Percentiles rank a stretch among this genome's conserved stretches.
Conservation (phyloP, 2,113 vertebrate genomes). For the Anseranas semipalmata region DNA sequence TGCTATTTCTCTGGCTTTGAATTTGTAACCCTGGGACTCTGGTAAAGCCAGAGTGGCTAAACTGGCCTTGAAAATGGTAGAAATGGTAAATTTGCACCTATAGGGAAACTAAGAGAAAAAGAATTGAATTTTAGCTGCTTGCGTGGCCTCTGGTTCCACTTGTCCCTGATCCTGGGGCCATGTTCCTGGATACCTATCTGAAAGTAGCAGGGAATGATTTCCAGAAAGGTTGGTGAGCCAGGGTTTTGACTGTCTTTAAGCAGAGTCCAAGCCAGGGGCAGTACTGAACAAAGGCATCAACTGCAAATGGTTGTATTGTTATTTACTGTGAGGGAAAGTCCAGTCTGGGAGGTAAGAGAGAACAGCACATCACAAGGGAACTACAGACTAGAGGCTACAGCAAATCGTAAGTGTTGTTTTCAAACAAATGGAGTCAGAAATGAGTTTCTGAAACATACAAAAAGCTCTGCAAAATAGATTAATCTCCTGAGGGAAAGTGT, state of each 20-base stretch:
- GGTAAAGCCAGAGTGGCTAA: neutral
- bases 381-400: neutral
- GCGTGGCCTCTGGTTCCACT: neutral
- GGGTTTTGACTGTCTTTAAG: neutral
- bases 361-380: neutral
- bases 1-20: neutral
- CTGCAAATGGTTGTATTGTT: fast-evolving
- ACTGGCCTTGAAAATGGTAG: neutral
- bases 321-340: neutral
- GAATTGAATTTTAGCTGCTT: neutral
- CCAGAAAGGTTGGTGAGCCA: neutral
- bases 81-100: neutral
- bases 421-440: neutral
- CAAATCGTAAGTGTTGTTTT: neutral
- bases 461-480: neutral
- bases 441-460: neutral
- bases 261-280: neutral
- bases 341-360: neutral
- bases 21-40: neutral
- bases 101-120: neutral
- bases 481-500: neutral
- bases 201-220: neutral
- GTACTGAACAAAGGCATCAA: neutral
- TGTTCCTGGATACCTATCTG: neutral
- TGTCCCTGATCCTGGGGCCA: neutral